These are phyloP conservation scores for Lacanobia wlatinum DNA, from an alignment of 2,888 invertebrate genomes.

Conservation along the genomic window DNA sequence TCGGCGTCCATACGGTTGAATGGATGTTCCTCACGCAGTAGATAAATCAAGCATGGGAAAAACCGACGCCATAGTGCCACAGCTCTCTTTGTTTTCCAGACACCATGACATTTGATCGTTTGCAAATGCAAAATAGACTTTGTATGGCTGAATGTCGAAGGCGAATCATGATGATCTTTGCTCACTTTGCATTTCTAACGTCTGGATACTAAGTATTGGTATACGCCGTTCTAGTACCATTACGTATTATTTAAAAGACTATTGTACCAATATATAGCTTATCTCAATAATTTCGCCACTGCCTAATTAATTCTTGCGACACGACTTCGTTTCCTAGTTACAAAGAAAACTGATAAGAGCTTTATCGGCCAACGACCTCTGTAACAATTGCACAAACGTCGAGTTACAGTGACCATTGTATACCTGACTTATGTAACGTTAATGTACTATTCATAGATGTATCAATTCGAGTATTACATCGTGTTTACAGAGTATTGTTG, in stretches of 20 bases:
- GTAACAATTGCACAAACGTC: conserved; percentile 76
- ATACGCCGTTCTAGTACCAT: neutral
- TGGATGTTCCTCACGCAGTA: conserved; percentile 74
- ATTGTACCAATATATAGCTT: conserved; percentile 38
- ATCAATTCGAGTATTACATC: conserved; percentile 26
- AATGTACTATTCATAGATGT: conserved; percentile 41
- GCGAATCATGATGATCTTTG: conserved; percentile 61
- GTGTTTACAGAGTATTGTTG: conserved; percentile 19
- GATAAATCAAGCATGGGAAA: conserved; percentile 81
- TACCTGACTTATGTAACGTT: conserved; percentile 61
- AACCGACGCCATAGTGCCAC: conserved; percentile 68
- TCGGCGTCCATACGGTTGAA: conserved; percentile 71
- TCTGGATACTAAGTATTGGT: conserved; percentile 5
- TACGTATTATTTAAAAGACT: conserved; percentile 15
- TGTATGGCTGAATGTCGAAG: conserved; percentile 57
- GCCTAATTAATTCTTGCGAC: conserved; percentile 80
- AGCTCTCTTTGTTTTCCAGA: conserved; percentile 71
- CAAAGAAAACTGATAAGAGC: conserved; percentile 85
- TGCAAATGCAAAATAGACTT: conserved; percentile 67
- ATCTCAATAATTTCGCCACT: conserved; percentile 70
- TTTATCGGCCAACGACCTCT: conserved; percentile 86
- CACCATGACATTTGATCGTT: conserved; percentile 75
- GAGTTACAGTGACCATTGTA: conserved; percentile 62
- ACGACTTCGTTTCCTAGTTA: conserved; percentile 77
- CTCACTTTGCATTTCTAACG: conserved; percentile 44